Base-by-base conservation (phyloP, 2,888 invertebrate species). In the Fabriciana adippe region DNA sequence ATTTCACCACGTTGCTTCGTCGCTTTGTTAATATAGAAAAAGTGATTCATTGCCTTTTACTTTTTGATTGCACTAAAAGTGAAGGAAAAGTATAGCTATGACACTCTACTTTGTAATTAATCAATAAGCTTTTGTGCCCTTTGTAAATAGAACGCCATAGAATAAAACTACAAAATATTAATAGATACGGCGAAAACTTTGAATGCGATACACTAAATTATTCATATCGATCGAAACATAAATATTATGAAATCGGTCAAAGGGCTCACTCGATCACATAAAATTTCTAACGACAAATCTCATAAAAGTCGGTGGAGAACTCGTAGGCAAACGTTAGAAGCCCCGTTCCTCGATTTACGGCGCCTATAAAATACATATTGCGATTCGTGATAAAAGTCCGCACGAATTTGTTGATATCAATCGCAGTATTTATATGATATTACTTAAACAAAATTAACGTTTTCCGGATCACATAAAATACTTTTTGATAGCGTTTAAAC, bases 301-400 rank as follows among this genome's bases (percentile, higher is more conserved):
- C 90, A 84, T 91, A 90, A 91, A 92, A 89, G 82, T 85, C 85
- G 84, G 81, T 63, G 80, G 79, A 87, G 82, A 82, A 83, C 83
- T 89, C 85, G 87, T 84, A 85, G 87, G 87, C 86, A 87, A 89
- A 90, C 89, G 88, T 89, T 90, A 88, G 89, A 90, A 90, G 86
- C 90, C 88, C 83, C 88, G 88, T 84, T 85, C 82, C 79, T 83
- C 87, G 88, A 90, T 92, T 92, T 92, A 91, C 86, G 86, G 82
- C 84, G 77, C 81, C 89, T 87, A 91, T 91, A 92, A 91, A 92
- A 90, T 92, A 90, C 89, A 91, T 90, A 92, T 91, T 90, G 90
- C 88, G 85, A 90, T 88, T 85, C 85, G 83, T 84, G 90, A 91
- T 91, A 91, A 89, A 90, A 89, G 86, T 86, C 83, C 81, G 83